These are phyloP conservation scores for Chromoteleia sp. DNA, from an alignment of 2,888 invertebrate species.

Conservation along the genomic window DNA sequence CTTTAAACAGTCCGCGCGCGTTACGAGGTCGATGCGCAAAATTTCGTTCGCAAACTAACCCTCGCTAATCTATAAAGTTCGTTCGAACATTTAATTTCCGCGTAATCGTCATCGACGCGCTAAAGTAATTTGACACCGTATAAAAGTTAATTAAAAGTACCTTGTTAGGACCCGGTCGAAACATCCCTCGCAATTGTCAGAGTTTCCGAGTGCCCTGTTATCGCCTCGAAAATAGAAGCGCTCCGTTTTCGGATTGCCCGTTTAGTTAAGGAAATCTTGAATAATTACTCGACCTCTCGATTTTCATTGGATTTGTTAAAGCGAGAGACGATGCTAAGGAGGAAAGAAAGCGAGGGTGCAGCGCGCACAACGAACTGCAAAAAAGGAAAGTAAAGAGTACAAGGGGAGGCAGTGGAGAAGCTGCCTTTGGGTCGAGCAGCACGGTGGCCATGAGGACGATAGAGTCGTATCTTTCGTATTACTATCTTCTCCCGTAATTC, in stretches of 20 bases:
- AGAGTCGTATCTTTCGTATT: conserved; percentile 81
- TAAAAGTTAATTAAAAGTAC: conserved; percentile 49
- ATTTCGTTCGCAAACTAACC: not conserved
- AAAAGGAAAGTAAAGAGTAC: conserved; percentile 28
- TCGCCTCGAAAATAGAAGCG: conserved; percentile 9
- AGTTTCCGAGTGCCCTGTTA: conserved; percentile 21
- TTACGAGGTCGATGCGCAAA: not conserved
- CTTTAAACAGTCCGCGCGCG: not conserved
- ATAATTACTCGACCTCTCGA: conserved; percentile 54
- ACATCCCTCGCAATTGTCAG: conserved; percentile 3
- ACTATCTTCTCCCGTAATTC: conserved; percentile 81
- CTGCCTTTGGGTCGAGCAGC: conserved; percentile 55
- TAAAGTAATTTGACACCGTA: conserved; percentile 30
- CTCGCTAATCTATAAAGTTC: conserved; percentile 18
- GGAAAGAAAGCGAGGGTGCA: conserved; percentile 24
- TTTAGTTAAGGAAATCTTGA: conserved; percentile 49
- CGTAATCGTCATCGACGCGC: conserved; percentile 23
- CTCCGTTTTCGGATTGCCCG: conserved; percentile 41
- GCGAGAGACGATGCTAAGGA: conserved; percentile 68
- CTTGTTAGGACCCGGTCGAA: conserved; percentile 6
- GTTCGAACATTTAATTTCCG: conserved; percentile 5
- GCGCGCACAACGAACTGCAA: conserved; percentile 47
- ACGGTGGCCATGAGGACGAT: conserved; percentile 75
- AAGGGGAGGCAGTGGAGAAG: conserved; percentile 1
- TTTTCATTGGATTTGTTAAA: conserved; percentile 47